Evolutionary conservation across 2,113 vertebrate genomes (phyloP), one percentile per base, ranked within the genome.

Genomic region (Scartelaos histophorus): DNA sequence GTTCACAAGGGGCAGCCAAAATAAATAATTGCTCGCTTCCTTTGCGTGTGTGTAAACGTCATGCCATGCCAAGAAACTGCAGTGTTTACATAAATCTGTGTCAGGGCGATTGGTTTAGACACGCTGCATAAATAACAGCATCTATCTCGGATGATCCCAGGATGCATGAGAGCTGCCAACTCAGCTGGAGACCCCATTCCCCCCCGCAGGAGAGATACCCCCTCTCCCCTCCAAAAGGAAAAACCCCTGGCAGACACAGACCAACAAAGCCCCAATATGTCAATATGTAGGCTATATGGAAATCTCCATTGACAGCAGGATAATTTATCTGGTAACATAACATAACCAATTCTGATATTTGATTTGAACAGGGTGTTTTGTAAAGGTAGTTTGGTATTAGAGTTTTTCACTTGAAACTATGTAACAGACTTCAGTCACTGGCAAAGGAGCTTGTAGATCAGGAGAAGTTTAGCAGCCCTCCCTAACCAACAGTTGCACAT

Each of bases 41-140:
- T 56, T 53, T 74, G 71, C 80, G 75, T 35, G 69, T 79, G 66
- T 72, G 73, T 73, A 71, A 79, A 82, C 69, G 69, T 74, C 68
- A 51, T 74, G 62, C 60, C 60, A 46, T 87, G 85, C 81, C 87
- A 88, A 81, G 71, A 79, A 89, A 82, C 84, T 82, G 84, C 76
- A 80, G 82, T 87, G 83, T 87, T 86, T 85, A 83, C 76, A 87
- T 85, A 83, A 88, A 82, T 87, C 84, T 86, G 76, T 82, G 82
- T 83, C 75, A 76, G 83, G 75, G 73, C 81, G 87, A 91, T 90
- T 82, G 82, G 87, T 89, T 90, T 87, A 85, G 90, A 87, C 86
- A 87, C 35, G 78, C 83, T 84, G 82, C 87, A 80, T 84, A 88
- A 90, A 89, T 90, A 87, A 88, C 82, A 75, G 71, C 82, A 82